Evolutionary conservation across 2,888 invertebrate genomes (phyloP).

Genomic region (Hoplodrina blanda): DNA sequence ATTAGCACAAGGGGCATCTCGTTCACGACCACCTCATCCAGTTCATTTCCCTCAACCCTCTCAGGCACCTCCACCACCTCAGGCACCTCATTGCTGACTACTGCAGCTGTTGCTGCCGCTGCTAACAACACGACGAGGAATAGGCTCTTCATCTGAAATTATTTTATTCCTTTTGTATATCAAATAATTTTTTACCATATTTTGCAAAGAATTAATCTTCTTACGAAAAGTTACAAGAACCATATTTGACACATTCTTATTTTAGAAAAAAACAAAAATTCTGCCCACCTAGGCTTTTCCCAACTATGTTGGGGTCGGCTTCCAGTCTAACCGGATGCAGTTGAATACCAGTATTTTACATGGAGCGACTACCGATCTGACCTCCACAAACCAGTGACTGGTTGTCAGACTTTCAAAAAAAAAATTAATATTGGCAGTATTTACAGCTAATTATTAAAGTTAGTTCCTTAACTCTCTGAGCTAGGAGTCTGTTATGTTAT

Average conservation of each 20-base stretch:
- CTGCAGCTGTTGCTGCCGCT: conserved; percentile 29
- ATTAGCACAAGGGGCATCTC: neutral
- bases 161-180: neutral
- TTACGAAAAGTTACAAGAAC: neutral
- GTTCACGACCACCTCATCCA: neutral
- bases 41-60: neutral
- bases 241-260: neutral
- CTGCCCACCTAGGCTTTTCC: no score
- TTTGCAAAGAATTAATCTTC: neutral
- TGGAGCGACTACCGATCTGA: no score
- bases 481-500: no score
- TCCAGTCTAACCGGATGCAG: no score
- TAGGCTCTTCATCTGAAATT: conserved; percentile 37
- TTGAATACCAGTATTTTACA: no score
- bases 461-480: no score
- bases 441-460: no score
- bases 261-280: no score
- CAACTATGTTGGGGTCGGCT: no score
- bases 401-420: no score
- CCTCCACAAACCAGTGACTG: no score
- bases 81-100: conserved; percentile 7
- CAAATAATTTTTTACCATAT: neutral
- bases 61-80: conserved; percentile 1
- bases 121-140: conserved; percentile 29
- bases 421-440: no score